Conservation (phyloP, 2,113 vertebrate species). For the Chaetura pelagica region DNA sequence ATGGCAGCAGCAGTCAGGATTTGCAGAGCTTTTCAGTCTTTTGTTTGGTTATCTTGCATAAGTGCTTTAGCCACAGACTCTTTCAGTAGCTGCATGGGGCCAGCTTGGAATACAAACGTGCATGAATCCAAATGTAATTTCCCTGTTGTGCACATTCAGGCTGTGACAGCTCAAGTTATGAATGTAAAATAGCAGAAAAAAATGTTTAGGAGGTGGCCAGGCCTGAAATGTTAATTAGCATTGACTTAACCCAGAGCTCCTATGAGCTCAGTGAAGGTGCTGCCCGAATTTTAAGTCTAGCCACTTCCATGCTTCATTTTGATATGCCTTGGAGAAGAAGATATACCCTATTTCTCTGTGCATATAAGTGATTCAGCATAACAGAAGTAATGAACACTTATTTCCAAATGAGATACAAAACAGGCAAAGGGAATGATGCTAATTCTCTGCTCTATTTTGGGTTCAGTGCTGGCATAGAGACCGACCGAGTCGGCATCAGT, state of each 20-base stretch:
- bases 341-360: background rate
- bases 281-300: conserved; percentile 29
- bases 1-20: conserved; percentile 11
- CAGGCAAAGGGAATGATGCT: background rate
- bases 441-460: background rate
- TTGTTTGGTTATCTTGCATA: conserved; percentile 65
- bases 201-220: conserved; percentile 25
- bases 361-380: background rate
- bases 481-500: rapidly evolving
- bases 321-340: background rate
- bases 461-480: background rate
- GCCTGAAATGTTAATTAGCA: conserved; percentile 41
- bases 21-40: conserved; percentile 55
- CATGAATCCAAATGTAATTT: conserved; percentile 66
- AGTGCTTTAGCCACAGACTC: conserved; percentile 56
- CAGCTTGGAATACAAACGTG: conserved; percentile 46
- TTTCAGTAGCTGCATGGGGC: conserved; percentile 66
- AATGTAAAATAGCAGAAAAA: conserved; percentile 51
- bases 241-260: conserved; percentile 35
- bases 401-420: background rate
- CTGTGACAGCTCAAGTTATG: conserved; percentile 61
- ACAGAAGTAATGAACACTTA: background rate
- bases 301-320: background rate
- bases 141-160: conserved; percentile 48
- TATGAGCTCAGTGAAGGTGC: background rate